These are phyloP conservation scores for Ennomos erosarius DNA, from an alignment of 2,888 invertebrate genomes.

Conservation along the genomic window DNA sequence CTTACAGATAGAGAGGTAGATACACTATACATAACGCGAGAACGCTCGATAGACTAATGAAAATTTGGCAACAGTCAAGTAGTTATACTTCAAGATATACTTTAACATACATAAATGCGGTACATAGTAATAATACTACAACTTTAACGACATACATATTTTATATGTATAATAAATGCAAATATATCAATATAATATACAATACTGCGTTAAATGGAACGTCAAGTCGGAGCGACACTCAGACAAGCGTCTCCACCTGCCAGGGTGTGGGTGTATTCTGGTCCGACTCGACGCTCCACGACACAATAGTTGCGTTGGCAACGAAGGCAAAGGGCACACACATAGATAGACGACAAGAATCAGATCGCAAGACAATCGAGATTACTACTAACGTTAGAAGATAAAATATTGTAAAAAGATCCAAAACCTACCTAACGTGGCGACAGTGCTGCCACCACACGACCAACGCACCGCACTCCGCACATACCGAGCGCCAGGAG, in stretches of 20 bases:
- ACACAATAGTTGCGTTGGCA: constrained; percentile 14
- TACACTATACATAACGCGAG: constrained; percentile 15
- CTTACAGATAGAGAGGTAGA: constrained; percentile 20
- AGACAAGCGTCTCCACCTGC: too few species aligned
- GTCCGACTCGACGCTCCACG: constrained; percentile 11
- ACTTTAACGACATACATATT: constrained; percentile 29
- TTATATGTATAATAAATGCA: constrained; percentile 37
- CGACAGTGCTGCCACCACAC: too few species aligned
- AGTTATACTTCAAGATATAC: constrained; percentile 25
- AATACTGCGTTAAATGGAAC: constrained; percentile 31
- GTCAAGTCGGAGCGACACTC: neutral
- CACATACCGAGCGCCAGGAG: too few species aligned
- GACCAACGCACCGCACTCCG: neutral
- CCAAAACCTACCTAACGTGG: constrained; percentile 48
- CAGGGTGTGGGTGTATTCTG: too few species aligned
- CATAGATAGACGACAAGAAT: constrained; percentile 17
- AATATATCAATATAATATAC: constrained; percentile 32
- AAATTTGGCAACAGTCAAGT: constrained; percentile 68
- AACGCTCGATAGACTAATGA: constrained; percentile 50
- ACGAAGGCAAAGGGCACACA: constrained; percentile 8
- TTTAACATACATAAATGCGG: constrained; percentile 34
- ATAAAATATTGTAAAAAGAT: constrained; percentile 53
- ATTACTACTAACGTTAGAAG: constrained; percentile 31
- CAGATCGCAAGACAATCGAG: constrained; percentile 41
- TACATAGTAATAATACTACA: constrained; percentile 12